A percentile compares a stretch with the other conserved stretches of the same genome.
Evolutionary conservation across 2,797 vertebrate species (phyloP).

Genomic region (Menidia menidia): DNA sequence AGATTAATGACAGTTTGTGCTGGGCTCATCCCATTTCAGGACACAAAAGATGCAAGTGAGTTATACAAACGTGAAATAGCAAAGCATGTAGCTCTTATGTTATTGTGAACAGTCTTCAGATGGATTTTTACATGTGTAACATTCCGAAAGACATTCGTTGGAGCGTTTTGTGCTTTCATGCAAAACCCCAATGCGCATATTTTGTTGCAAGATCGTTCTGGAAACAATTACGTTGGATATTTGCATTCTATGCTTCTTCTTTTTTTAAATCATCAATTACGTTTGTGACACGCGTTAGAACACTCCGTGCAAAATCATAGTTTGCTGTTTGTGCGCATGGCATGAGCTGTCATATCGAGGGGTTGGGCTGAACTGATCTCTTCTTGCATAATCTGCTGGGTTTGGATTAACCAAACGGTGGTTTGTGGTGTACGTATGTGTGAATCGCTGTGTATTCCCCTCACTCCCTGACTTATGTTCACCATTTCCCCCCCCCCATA

Average conservation of each 20-base stretch:
- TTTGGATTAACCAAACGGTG: conserved; percentile 76
- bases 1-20: conserved; percentile 1
- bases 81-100: conserved; percentile 10
- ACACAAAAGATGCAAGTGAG: conserved; percentile 51
- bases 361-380: conserved; percentile 74
- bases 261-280: neutral
- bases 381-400: conserved; percentile 82
- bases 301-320: conserved; percentile 6
- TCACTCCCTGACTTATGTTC: conserved; percentile 10
- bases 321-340: conserved; percentile 57
- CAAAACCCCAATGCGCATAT: conserved; percentile 44
- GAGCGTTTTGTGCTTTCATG: conserved; percentile 5
- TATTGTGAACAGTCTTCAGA: conserved; percentile 1
- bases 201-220: conserved; percentile 25
- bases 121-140: neutral
- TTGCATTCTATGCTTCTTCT: neutral
- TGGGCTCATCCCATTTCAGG: conserved; percentile 48
- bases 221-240: conserved; percentile 10
- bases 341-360: conserved; percentile 70
- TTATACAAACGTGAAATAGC: conserved; percentile 7
- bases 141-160: neutral
- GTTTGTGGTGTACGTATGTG: conserved; percentile 28
- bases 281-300: neutral
- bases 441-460: neutral
- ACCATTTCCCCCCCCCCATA: neutral